Conservation (phyloP, 2,797 vertebrate genomes). For the Chelmon rostratus region DNA sequence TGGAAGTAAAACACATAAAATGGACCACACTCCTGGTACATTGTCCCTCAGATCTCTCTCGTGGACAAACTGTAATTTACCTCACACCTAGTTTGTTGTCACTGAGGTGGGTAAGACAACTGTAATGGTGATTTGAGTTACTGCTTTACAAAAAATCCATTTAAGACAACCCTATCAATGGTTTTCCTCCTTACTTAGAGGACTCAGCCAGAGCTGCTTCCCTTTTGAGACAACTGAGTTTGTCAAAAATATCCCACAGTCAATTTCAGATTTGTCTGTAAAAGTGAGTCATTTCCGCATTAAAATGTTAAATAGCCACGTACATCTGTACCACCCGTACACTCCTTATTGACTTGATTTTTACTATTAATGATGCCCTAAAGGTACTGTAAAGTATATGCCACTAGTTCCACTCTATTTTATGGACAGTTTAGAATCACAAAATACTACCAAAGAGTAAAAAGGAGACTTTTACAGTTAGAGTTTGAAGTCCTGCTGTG, state of each 20-base stretch:
- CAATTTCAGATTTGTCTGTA: neutral
- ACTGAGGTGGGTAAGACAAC: neutral
- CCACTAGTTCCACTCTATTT: neutral
- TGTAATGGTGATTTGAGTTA: slow-evolving; percentile 8
- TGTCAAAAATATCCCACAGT: neutral
- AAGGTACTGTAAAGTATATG: too few species aligned
- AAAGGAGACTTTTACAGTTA: neutral
- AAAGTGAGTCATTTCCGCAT: neutral
- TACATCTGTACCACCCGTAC: neutral
- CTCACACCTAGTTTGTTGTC: slow-evolving; percentile 3
- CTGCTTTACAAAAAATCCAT: neutral
- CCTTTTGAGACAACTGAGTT: neutral
- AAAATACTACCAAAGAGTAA: neutral
- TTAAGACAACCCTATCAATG: neutral
- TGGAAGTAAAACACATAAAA: neutral
- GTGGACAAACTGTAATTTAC: neutral
- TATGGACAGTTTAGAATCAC: neutral
- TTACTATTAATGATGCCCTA: neutral
- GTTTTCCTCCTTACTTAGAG: neutral
- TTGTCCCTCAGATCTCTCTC: neutral
- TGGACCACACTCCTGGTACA: neutral
- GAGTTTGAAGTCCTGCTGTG: neutral
- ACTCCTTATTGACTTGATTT: neutral
- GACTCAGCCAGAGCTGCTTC: neutral
- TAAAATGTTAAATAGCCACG: too few species aligned